Evolutionary conservation across 2,888 invertebrate species (phyloP).

Genomic region (Ypsolopha scabrella): DNA sequence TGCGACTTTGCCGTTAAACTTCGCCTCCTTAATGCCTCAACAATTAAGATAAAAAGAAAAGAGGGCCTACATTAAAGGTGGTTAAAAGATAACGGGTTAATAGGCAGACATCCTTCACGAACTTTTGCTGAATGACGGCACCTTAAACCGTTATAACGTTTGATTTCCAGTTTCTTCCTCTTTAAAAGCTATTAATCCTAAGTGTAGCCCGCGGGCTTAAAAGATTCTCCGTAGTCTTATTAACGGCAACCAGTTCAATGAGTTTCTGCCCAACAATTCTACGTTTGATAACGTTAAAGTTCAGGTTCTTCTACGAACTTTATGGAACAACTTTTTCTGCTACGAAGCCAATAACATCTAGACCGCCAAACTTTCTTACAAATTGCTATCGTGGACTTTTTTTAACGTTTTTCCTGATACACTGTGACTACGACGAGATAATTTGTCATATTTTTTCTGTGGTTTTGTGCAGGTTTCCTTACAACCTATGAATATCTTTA

Average conservation of each 20-base stretch:
- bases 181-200: background rate
- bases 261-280: too few species aligned
- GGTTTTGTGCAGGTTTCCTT: too few species aligned
- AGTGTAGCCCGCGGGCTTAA: background rate
- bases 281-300: background rate
- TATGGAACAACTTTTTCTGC: too few species aligned
- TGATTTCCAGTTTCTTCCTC: background rate
- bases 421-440: background rate
- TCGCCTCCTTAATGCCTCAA: conserved; percentile 65
- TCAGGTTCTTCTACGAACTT: too few species aligned
- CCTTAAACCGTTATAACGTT: conserved; percentile 1
- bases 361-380: too few species aligned
- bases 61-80: conserved; percentile 67
- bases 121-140: conserved; percentile 36
- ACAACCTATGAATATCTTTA: too few species aligned
- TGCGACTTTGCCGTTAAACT: conserved; percentile 59
- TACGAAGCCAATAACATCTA: too few species aligned
- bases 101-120: conserved; percentile 32
- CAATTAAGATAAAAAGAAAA: conserved; percentile 71
- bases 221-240: background rate
- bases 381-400: too few species aligned
- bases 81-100: conserved; percentile 68
- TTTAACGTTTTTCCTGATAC: background rate
- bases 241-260: too few species aligned
- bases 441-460: too few species aligned